Conservation (phyloP, 2,888 invertebrate genomes). For the Labia minor region DNA sequence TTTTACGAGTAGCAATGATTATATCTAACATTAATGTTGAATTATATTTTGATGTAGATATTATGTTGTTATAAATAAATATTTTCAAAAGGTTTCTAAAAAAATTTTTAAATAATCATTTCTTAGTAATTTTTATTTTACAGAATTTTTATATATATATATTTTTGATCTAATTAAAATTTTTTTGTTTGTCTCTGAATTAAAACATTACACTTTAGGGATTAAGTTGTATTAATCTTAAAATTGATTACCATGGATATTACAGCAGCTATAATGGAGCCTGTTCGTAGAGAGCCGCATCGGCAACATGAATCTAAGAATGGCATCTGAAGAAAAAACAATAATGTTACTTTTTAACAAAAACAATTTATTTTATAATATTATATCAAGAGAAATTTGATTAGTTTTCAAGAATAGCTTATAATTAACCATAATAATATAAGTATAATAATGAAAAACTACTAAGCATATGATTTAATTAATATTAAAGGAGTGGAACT, state of each 20-base stretch:
- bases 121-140: no score
- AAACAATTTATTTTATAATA: neutral
- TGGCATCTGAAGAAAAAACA: slow-evolving; percentile 33
- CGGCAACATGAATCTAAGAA: slow-evolving; percentile 58
- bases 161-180: no score
- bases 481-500: no score
- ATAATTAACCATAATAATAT: neutral
- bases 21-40: no score
- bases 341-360: no score
- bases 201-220: neutral
- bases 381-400: neutral
- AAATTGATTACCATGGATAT: slow-evolving; percentile 51
- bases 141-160: no score
- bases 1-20: no score
- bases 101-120: no score
- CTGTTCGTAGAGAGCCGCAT: slow-evolving; percentile 59
- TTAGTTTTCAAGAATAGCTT: neutral
- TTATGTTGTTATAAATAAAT: no score
- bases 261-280: slow-evolving; percentile 60
- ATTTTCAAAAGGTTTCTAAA: no score
- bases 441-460: neutral
- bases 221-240: neutral
- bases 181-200: no score
- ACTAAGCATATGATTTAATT: neutral
- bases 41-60: no score